Evolutionary conservation across 1,140 invertebrate genomes (phyloP).

Genomic region (Teleogryllus occipitalis): DNA sequence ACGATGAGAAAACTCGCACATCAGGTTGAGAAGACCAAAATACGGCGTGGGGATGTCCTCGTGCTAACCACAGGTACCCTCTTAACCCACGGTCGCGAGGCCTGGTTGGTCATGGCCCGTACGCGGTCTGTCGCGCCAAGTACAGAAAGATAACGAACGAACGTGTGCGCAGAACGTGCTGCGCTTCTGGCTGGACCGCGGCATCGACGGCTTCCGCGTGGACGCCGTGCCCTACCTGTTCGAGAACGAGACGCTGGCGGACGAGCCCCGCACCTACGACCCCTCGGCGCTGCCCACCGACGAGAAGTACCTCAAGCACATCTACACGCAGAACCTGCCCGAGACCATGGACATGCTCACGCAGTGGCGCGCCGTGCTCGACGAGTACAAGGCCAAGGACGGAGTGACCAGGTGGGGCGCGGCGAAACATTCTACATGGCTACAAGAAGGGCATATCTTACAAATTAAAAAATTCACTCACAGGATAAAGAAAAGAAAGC

Average conservation of each 20-base stretch:
- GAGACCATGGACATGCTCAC: constrained; percentile 52
- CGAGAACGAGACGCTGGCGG: constrained; percentile 45
- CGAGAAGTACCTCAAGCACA: constrained; percentile 52
- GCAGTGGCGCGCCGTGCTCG: constrained; percentile 52
- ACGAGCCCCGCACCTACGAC: constrained; percentile 45
- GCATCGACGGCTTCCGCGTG: constrained; percentile 69
- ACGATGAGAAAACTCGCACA: too few species aligned
- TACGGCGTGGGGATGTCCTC: too few species aligned
- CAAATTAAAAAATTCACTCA: constrained; percentile 12
- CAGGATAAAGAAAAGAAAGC: background rate
- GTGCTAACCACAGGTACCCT: too few species aligned
- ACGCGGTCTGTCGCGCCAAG: too few species aligned
- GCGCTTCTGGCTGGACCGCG: constrained; percentile 64
- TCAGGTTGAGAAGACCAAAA: too few species aligned
- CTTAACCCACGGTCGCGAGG: too few species aligned
- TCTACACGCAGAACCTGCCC: constrained; percentile 51
- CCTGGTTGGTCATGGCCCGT: too few species aligned
- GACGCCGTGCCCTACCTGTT: constrained; percentile 51
- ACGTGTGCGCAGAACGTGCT: constrained; percentile 48
- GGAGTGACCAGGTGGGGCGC: constrained; percentile 12
- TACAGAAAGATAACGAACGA: too few species aligned
- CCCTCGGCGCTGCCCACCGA: constrained; percentile 32
- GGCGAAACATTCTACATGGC: too few species aligned
- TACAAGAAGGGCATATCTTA: too few species aligned
- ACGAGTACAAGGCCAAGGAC: constrained; percentile 40